Conservation (phyloP, 2,113 vertebrate species). For the Sarotherodon lohbergeri region DNA sequence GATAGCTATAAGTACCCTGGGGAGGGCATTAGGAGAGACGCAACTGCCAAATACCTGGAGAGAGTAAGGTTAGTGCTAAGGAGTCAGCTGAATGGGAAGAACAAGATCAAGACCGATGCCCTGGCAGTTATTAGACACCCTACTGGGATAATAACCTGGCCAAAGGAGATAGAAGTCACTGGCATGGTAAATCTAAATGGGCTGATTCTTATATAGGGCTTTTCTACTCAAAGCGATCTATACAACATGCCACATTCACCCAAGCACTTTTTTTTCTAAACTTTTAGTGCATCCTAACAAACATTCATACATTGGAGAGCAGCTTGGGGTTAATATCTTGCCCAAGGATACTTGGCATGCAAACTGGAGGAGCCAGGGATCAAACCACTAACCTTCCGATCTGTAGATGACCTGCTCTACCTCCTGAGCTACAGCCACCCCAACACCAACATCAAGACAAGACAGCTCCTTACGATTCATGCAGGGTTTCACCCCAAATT, state of each 20-base stretch:
- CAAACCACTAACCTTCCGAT: neutral
- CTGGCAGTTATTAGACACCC: neutral
- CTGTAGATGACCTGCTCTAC: neutral
- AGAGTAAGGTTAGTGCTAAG: neutral
- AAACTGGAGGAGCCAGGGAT: neutral
- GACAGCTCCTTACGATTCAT: neutral
- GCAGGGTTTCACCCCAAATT: neutral
- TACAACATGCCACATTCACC: neutral
- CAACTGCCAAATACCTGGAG: neutral
- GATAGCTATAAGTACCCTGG: neutral
- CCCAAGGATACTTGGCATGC: neutral
- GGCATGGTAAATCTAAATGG: neutral
- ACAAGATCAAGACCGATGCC: accelerated
- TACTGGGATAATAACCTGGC: neutral
- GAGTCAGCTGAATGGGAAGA: neutral
- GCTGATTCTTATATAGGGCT: neutral
- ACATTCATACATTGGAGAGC: neutral
- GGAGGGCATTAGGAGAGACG: neutral
- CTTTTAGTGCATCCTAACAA: neutral
- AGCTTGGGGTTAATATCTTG: neutral
- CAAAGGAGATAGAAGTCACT: neutral
- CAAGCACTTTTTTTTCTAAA: neutral
- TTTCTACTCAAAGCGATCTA: neutral
- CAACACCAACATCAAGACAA: neutral
- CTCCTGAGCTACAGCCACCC: neutral